A percentile compares a stretch with the other conserved stretches of the same genome.
These are phyloP conservation scores for Craniophora ligustri DNA, from an alignment of 2,888 invertebrate species.

Conservation along the genomic window DNA sequence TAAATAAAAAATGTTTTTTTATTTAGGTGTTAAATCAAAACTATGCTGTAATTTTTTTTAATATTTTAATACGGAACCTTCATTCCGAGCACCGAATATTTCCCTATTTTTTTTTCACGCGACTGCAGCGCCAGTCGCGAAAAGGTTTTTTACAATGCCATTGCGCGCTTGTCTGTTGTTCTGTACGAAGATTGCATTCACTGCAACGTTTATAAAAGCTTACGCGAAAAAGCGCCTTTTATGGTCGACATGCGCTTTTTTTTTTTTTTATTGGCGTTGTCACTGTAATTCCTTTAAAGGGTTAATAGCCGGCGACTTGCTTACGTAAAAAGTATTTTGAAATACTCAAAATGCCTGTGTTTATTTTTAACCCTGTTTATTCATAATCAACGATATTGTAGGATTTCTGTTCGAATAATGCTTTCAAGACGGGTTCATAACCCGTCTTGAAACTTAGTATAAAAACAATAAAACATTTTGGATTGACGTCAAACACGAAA, in stretches of 20 bases:
- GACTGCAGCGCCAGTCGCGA: conserved; percentile 44
- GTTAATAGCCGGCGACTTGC: conserved; percentile 36
- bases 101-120: conserved; percentile 51
- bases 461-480: too few species aligned
- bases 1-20: too few species aligned
- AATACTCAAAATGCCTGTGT: too few species aligned
- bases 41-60: too few species aligned
- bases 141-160: conserved; percentile 62
- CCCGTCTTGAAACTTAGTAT: too few species aligned
- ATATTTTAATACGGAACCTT: conserved; percentile 42
- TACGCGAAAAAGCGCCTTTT: conserved; percentile 65
- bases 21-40: too few species aligned
- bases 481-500: too few species aligned
- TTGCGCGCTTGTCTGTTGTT: conserved; percentile 62
- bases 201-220: conserved; percentile 67
- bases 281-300: conserved; percentile 24
- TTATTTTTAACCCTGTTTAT: too few species aligned
- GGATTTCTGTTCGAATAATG: too few species aligned
- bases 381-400: too few species aligned
- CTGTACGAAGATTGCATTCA: conserved; percentile 67
- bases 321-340: too few species aligned
- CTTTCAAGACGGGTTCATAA: too few species aligned
- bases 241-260: conserved; percentile 40
- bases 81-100: conserved; percentile 25
- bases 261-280: conserved; percentile 40